Conservation (phyloP, 2,888 invertebrate species). For the Dolomedes plantarius region DNA sequence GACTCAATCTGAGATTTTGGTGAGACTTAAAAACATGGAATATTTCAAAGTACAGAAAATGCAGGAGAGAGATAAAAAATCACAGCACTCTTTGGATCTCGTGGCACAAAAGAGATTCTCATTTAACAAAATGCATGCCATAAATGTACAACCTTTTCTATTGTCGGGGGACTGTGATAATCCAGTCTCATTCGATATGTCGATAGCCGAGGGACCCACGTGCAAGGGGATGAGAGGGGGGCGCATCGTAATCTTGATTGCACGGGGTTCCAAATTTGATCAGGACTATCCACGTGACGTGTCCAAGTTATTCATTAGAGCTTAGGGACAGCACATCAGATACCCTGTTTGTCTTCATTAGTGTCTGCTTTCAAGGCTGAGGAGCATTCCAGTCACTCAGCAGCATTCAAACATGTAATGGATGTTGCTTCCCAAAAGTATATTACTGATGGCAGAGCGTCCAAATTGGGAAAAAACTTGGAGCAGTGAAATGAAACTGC, state of each 20-base stretch:
- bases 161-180: conserved; percentile 21
- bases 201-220: conserved; percentile 37
- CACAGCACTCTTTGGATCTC: too few species aligned
- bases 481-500: too few species aligned
- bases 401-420: neutral
- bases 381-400: neutral
- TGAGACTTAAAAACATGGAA: too few species aligned
- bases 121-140: too few species aligned
- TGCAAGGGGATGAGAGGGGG: conserved; percentile 14
- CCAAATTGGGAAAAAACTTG: too few species aligned
- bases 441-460: too few species aligned
- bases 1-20: too few species aligned
- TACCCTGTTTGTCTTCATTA: conserved; percentile 70
- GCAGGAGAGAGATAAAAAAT: too few species aligned
- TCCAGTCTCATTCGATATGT: conserved; percentile 11
- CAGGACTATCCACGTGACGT: conserved; percentile 58
- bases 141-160: too few species aligned
- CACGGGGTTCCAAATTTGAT: conserved; percentile 65
- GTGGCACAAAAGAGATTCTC: too few species aligned
- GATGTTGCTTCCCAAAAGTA: too few species aligned
- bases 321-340: conserved; percentile 54
- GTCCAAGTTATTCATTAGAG: conserved; percentile 69
- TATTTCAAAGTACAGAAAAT: too few species aligned
- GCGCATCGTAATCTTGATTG: conserved; percentile 44
- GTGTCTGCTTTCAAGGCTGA: conserved; percentile 21